A percentile compares a stretch with the other conserved stretches of the same genome.
phyloP scores from a whole-genome alignment of 2,113 vertebrate species.

The Sisor rabdophorus region DNA sequence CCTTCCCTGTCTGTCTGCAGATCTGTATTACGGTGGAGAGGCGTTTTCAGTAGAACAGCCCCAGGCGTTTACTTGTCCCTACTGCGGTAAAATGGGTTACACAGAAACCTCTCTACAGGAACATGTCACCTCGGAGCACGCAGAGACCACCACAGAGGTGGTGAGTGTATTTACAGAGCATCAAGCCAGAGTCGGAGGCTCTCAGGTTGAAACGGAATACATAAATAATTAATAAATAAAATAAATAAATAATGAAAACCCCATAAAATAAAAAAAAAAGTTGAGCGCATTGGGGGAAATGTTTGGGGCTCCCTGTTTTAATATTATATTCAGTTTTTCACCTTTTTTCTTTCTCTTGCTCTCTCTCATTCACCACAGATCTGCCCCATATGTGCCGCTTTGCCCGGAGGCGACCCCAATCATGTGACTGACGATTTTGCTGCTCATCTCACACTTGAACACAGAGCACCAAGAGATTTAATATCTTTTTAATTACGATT shows the following conservation, averaged over 20 bases:
- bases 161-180: constrained; percentile 69
- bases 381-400: constrained; percentile 97
- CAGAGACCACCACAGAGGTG: constrained; percentile 98
- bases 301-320: too few relatives aligned
- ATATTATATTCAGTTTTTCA: background rate
- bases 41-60: constrained; percentile 98
- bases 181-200: background rate
- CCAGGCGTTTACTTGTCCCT: constrained; percentile 98
- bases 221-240: too few relatives aligned
- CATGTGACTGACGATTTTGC: constrained; percentile 99
- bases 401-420: constrained; percentile 98
- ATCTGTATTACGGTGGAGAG: constrained; percentile 98
- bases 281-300: too few relatives aligned
- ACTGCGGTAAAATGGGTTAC: constrained; percentile 98
- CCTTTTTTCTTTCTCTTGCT: background rate
- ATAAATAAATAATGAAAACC: too few relatives aligned
- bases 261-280: too few relatives aligned
- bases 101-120: constrained; percentile 97
- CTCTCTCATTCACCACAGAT: constrained; percentile 73
- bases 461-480: constrained; percentile 99
- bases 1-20: constrained; percentile 62
- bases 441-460: constrained; percentile 99
- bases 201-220: too few relatives aligned
- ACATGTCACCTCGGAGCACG: constrained; percentile 95
- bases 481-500: constrained; percentile 83